Percentiles rank a stretch among this genome's conserved stretches.
phyloP scores from a whole-genome alignment of 2,113 vertebrate species.

The Phalacrocorax pelagicus region DNA sequence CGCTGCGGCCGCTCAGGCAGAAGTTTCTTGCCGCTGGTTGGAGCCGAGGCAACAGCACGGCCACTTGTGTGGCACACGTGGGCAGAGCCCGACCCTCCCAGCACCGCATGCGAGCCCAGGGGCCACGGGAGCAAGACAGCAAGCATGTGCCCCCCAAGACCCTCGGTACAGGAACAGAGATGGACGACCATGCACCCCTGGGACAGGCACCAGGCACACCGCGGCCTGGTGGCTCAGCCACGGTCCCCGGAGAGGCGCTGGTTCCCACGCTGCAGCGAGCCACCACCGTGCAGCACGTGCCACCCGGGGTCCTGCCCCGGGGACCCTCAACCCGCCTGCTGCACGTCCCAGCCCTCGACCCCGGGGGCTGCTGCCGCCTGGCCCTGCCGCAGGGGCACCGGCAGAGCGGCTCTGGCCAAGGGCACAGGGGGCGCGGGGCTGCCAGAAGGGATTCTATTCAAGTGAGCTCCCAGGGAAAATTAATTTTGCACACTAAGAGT shows the following conservation, averaged over 20 bases:
- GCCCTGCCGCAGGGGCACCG: too few relatives aligned
- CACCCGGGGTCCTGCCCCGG: neutral
- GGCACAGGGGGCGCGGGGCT: accelerated
- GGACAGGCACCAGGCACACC: accelerated
- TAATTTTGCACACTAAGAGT: neutral
- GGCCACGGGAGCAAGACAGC: neutral
- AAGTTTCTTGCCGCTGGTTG: neutral
- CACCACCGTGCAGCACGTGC: too few relatives aligned
- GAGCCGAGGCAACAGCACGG: neutral
- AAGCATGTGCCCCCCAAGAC: accelerated
- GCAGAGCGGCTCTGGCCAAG: neutral
- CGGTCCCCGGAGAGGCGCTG: accelerated
- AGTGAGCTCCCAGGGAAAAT: neutral
- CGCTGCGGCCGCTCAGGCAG: neutral
- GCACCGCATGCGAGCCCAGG: accelerated
- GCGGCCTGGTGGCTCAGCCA: neutral
- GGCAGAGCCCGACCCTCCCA: neutral
- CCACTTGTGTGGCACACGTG: neutral
- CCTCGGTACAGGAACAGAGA: accelerated
- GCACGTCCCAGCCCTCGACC: neutral
- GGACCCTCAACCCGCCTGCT: neutral
- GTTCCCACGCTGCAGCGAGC: neutral
- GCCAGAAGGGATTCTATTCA: neutral
- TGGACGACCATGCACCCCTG: accelerated
- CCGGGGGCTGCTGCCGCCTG: neutral